Conservation (phyloP, 1,140 invertebrate genomes). For the Penaeus indicus region DNA sequence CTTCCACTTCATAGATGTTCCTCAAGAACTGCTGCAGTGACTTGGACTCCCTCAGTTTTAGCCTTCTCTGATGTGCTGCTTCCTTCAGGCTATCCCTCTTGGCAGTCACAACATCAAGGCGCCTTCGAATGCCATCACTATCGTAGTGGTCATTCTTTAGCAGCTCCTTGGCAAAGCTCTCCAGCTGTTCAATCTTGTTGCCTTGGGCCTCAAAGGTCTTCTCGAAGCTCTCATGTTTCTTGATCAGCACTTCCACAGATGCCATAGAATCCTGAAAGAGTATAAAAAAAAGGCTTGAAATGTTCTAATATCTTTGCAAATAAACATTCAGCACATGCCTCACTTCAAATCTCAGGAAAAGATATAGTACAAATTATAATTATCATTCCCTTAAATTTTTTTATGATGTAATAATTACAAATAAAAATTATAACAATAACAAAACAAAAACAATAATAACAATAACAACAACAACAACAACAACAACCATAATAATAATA, state of each 20-base stretch:
- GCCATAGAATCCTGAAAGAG: slow-evolving; percentile 74
- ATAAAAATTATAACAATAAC: no score
- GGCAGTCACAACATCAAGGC: slow-evolving; percentile 75
- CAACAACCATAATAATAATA: no score
- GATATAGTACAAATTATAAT: no score
- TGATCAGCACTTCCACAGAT: slow-evolving; percentile 86
- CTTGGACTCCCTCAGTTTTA: slow-evolving; percentile 82
- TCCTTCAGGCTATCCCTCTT: slow-evolving; percentile 76
- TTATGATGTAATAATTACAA: no score
- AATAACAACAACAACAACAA: no score
- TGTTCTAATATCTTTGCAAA: no score
- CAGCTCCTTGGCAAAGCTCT: slow-evolving; percentile 78
- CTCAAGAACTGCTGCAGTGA: slow-evolving; percentile 87
- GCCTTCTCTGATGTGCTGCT: slow-evolving; percentile 75
- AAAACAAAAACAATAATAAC: no score
- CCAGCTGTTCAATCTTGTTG: slow-evolving; percentile 82
- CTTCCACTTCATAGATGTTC: slow-evolving; percentile 81
- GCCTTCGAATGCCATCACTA: slow-evolving; percentile 75
- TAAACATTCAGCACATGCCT: no score
- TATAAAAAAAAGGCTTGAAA: background rate
- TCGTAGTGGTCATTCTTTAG: slow-evolving; percentile 77
- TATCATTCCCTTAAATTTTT: no score
- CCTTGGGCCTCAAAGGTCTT: slow-evolving; percentile 87
- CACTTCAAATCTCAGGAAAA: no score
- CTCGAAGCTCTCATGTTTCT: slow-evolving; percentile 92